These are phyloP conservation scores for Clunio marinus DNA, from an alignment of 2,888 invertebrate genomes.

Conservation along the genomic window DNA sequence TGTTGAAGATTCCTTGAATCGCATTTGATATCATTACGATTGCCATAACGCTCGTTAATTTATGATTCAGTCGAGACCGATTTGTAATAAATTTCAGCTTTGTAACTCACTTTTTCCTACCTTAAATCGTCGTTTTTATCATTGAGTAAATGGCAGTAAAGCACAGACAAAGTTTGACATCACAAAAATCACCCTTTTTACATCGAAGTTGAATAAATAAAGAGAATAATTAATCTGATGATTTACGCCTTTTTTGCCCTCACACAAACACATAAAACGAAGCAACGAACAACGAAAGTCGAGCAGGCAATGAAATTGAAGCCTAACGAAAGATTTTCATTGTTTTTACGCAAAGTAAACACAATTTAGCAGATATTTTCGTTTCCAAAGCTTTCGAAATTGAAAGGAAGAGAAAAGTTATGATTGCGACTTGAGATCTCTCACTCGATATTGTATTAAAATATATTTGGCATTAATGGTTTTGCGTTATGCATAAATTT, in stretches of 20 bases:
- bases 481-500: slow-evolving; percentile 21
- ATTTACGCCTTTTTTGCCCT: slow-evolving; percentile 22
- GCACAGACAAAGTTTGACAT: background rate
- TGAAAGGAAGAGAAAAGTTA: background rate
- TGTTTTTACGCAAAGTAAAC: background rate
- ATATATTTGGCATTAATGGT: slow-evolving; percentile 29
- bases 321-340: background rate
- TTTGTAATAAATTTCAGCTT: slow-evolving; percentile 14
- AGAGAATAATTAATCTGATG: slow-evolving; percentile 19
- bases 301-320: background rate
- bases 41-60: background rate
- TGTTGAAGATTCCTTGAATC: background rate
- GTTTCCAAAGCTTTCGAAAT: too few relatives aligned
- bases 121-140: slow-evolving; percentile 4
- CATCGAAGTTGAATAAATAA: background rate
- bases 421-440: slow-evolving; percentile 27
- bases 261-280: too few relatives aligned
- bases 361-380: background rate
- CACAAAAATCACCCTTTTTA: background rate
- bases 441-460: slow-evolving; percentile 25
- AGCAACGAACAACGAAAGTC: background rate
- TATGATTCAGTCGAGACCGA: slow-evolving; percentile 1
- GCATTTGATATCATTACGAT: background rate
- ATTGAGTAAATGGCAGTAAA: background rate
- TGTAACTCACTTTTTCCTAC: background rate